These are phyloP conservation scores for Dermolepida albohirtum DNA, from an alignment of 2,888 invertebrate genomes.

Conservation along the genomic window DNA sequence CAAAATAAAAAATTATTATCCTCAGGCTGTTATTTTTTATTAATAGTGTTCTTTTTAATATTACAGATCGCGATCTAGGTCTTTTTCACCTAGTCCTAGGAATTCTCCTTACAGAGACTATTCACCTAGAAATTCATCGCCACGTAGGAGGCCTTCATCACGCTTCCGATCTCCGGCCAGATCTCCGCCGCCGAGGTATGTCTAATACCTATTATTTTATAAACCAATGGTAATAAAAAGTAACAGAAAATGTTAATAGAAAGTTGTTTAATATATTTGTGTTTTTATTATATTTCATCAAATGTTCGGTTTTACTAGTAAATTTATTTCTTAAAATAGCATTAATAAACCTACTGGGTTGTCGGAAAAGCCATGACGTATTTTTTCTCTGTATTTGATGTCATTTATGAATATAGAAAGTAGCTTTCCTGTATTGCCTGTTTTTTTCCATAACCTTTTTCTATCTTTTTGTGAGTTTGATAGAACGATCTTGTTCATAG, in stretches of 20 bases:
- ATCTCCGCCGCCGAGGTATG: constrained; percentile 64
- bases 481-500: no score
- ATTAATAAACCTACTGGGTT: no score
- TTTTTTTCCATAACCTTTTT: no score
- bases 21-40: constrained; percentile 25
- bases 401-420: no score
- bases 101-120: constrained; percentile 63
- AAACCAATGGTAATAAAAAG: neutral
- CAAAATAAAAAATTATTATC: no score
- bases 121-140: constrained; percentile 59
- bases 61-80: constrained; percentile 75
- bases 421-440: no score
- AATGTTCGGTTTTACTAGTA: no score
- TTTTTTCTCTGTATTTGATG: no score
- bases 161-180: constrained; percentile 68
- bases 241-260: constrained; percentile 35
- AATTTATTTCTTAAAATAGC: no score
- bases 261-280: neutral
- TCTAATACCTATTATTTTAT: neutral
- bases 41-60: constrained; percentile 24
- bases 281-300: no score
- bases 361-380: no score
- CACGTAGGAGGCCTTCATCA: constrained; percentile 58
- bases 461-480: no score
- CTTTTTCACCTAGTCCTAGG: constrained; percentile 70